Evolutionary conservation across 2,113 vertebrate species (phyloP).

Genomic region (Lampris incognitus): DNA sequence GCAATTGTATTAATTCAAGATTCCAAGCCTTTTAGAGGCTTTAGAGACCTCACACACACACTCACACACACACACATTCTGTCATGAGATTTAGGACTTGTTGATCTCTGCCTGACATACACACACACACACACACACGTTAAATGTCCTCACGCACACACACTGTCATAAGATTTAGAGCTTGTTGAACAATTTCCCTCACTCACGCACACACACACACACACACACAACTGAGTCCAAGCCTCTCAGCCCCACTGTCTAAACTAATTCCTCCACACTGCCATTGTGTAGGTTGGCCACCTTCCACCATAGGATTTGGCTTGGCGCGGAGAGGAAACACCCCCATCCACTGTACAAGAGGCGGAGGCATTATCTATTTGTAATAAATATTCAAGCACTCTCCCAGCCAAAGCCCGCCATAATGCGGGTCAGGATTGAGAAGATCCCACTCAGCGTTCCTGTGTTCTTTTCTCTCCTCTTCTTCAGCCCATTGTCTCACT

Average conservation of each 20-base stretch:
- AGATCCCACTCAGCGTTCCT: conserved; percentile 65
- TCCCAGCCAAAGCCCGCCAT: conserved; percentile 72
- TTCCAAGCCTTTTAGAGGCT: conserved; percentile 65
- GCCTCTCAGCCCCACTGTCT: conserved; percentile 77
- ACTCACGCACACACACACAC: conserved; percentile 35
- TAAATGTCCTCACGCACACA: not conserved
- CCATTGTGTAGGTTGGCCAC: conserved; percentile 82
- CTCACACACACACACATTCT: conserved; percentile 7
- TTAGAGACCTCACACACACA: conserved; percentile 50
- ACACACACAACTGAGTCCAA: conserved; percentile 62
- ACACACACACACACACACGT: not conserved
- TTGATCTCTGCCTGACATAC: too few relatives aligned
- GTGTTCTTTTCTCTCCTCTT: conserved; percentile 68
- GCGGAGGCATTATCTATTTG: conserved; percentile 79
- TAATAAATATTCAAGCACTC: conserved; percentile 82
- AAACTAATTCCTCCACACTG: conserved; percentile 81
- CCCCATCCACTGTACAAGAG: conserved; percentile 70
- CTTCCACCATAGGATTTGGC: conserved; percentile 84
- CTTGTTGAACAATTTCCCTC: conserved; percentile 73
- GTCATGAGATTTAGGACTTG: too few relatives aligned
- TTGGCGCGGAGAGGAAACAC: conserved; percentile 69
- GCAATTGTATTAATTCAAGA: conserved; percentile 80
- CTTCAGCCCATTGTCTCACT: conserved; percentile 73
- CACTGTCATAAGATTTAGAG: conserved; percentile 67
- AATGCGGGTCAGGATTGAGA: conserved; percentile 82